Evolutionary conservation across 2,888 invertebrate genomes (phyloP).

Genomic region (Chrysina gloriosa): DNA sequence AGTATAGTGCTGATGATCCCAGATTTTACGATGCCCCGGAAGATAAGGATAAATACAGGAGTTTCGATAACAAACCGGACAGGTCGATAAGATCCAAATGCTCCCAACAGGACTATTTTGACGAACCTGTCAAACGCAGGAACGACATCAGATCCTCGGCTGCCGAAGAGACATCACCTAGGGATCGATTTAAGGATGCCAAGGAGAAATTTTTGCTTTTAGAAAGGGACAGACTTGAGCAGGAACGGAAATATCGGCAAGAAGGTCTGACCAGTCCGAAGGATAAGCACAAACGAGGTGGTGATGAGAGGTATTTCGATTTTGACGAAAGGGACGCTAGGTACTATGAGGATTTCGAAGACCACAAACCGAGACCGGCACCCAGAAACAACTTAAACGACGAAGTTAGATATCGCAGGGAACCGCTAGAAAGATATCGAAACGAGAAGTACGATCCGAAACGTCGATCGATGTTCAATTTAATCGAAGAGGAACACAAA

Average conservation of each 20-base stretch:
- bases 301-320: conserved; percentile 47
- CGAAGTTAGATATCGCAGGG: conserved; percentile 56
- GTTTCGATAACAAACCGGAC: conserved; percentile 30
- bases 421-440: conserved; percentile 54
- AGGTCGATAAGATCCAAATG: conserved; percentile 41
- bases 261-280: conserved; percentile 36
- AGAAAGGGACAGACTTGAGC: conserved; percentile 67
- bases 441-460: conserved; percentile 61
- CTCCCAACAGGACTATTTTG: conserved; percentile 45
- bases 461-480: conserved; percentile 63
- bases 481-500: conserved; percentile 65
- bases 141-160: conserved; percentile 55
- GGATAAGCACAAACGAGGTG: conserved; percentile 33
- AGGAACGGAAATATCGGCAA: conserved; percentile 44
- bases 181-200: conserved; percentile 86
- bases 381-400: conserved; percentile 53
- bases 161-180: conserved; percentile 71
- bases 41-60: conserved; percentile 41
- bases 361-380: conserved; percentile 56
- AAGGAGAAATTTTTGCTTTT: conserved; percentile 87
- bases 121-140: conserved; percentile 41
- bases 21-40: conserved; percentile 53
- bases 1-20: conserved; percentile 49
- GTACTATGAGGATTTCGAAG: conserved; percentile 51
- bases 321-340: conserved; percentile 50